Conservation (phyloP, 2,113 vertebrate genomes). For the Mungos mungo region DNA sequence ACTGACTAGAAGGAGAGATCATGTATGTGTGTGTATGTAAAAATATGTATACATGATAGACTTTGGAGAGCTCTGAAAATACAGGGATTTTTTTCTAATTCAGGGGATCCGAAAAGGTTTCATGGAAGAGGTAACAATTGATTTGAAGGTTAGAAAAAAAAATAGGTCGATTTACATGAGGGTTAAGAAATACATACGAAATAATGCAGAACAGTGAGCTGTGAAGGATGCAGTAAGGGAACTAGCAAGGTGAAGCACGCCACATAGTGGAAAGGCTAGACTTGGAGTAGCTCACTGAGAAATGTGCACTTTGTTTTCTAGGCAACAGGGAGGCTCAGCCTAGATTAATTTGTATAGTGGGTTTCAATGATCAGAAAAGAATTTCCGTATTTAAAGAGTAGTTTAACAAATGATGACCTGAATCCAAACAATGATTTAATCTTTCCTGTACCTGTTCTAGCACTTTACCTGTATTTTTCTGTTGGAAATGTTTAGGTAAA, state of each 20-base stretch:
- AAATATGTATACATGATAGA: neutral
- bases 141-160: neutral
- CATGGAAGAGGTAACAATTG: neutral
- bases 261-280: neutral
- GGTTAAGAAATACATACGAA: neutral
- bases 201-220: neutral
- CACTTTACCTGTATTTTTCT: neutral
- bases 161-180: neutral
- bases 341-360: neutral
- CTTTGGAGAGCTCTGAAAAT: conserved; percentile 11
- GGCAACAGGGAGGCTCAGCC: neutral
- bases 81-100: neutral
- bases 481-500: neutral
- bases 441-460: neutral
- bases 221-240: neutral
- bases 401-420: neutral
- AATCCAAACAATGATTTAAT: neutral
- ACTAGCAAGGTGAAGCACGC: neutral
- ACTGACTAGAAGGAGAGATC: neutral
- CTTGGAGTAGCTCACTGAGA: neutral
- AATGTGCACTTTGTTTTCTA: neutral
- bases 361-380: neutral
- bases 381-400: neutral
- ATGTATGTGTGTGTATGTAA: neutral
- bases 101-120: neutral